phyloP scores from a whole-genome alignment of 2,888 invertebrate genomes.

The Ischnura elegans region DNA sequence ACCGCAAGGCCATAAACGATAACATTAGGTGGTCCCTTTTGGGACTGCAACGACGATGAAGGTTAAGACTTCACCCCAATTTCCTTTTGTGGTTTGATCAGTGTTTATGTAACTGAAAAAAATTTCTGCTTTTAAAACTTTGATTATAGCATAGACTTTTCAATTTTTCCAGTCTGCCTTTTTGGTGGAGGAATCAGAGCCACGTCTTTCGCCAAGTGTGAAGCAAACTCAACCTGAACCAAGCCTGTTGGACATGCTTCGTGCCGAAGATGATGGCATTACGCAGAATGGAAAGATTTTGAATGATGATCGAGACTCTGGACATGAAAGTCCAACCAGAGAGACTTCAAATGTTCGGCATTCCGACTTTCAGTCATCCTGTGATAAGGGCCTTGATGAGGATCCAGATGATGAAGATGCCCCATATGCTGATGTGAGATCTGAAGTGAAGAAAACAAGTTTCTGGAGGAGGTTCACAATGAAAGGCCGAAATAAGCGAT shows the following conservation, averaged over 20 bases:
- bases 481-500: slow-evolving; percentile 85
- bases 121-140: neutral
- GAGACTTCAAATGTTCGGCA: slow-evolving; percentile 70
- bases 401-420: slow-evolving; percentile 62
- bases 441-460: slow-evolving; percentile 72
- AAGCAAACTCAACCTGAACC: slow-evolving; percentile 78
- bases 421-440: slow-evolving; percentile 55
- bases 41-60: no score
- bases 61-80: no score
- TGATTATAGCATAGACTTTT: neutral
- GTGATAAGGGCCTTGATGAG: slow-evolving; percentile 55
- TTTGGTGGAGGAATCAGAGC: slow-evolving; percentile 55
- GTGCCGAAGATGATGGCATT: slow-evolving; percentile 79
- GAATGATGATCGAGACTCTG: slow-evolving; percentile 77
- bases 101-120: neutral
- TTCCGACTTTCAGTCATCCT: slow-evolving; percentile 68
- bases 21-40: no score
- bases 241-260: slow-evolving; percentile 85
- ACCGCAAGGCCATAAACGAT: no score
- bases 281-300: slow-evolving; percentile 73
- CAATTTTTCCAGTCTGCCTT: slow-evolving; percentile 50
- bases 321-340: slow-evolving; percentile 77
- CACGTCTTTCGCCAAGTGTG: slow-evolving; percentile 60
- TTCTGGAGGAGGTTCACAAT: slow-evolving; percentile 83
- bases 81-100: no score